phyloP scores from a whole-genome alignment of 1,140 invertebrate genomes.

The Drosophila biarmipes region DNA sequence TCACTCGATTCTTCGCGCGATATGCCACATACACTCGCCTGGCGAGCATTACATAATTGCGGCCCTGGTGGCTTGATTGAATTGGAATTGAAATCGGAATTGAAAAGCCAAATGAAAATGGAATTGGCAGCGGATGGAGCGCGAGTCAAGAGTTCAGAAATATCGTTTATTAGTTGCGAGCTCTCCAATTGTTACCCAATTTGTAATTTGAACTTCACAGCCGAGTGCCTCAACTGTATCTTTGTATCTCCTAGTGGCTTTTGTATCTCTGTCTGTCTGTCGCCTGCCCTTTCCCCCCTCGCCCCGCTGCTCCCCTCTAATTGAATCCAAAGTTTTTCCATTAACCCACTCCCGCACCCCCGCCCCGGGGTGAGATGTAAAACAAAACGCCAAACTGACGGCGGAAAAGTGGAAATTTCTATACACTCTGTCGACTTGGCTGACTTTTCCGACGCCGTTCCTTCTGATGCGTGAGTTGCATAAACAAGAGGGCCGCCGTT shows the following conservation, averaged over 20 bases:
- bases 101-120: conserved; percentile 21
- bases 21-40: conserved; percentile 1
- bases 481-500: conserved; percentile 63
- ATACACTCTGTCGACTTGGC: conserved; percentile 64
- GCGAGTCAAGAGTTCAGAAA: conserved; percentile 47
- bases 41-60: conserved; percentile 64
- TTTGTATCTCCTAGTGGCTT: not conserved
- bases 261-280: conserved; percentile 17
- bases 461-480: conserved; percentile 66
- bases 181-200: conserved; percentile 45
- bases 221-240: conserved; percentile 34
- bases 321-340: conserved; percentile 58
- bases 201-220: conserved; percentile 54
- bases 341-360: conserved; percentile 35
- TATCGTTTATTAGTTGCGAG: conserved; percentile 37
- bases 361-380: conserved; percentile 11
- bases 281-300: conserved; percentile 34
- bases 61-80: conserved; percentile 72
- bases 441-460: conserved; percentile 45
- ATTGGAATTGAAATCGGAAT: conserved; percentile 31
- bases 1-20: conserved; percentile 61
- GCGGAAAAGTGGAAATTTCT: conserved; percentile 53
- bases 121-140: conserved; percentile 31
- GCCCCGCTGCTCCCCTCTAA: conserved; percentile 39
- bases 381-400: conserved; percentile 53